Percentiles rank a stretch among this genome's conserved stretches.
Conservation (phyloP, 1,140 invertebrate species). For the Anastrepha ludens region DNA sequence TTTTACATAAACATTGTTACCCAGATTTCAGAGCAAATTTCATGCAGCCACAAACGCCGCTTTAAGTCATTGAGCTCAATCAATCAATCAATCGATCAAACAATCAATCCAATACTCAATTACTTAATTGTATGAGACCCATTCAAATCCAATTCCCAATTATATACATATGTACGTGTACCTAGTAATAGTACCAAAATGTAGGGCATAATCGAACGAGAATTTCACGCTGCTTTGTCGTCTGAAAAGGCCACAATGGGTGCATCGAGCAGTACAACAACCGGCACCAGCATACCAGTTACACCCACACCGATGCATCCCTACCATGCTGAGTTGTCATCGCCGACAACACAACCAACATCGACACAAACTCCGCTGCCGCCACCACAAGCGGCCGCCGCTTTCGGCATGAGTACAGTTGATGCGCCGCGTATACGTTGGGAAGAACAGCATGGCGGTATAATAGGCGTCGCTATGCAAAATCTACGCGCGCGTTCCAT, state of each 20-base stretch:
- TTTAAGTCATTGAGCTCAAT: slow-evolving; percentile 36
- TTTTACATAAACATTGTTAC: slow-evolving; percentile 38
- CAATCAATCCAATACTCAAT: neutral
- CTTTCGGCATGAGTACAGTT: slow-evolving; percentile 1
- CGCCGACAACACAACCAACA: slow-evolving; percentile 55
- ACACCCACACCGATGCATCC: slow-evolving; percentile 59
- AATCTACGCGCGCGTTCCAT: slow-evolving; percentile 70
- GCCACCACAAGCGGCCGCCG: neutral
- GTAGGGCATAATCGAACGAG: slow-evolving; percentile 73
- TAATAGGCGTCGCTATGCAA: slow-evolving; percentile 69
- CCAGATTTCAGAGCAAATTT: slow-evolving; percentile 29
- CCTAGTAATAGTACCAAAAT: slow-evolving; percentile 60
- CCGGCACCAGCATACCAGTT: slow-evolving; percentile 60
- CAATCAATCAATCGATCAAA: neutral
- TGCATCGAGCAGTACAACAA: slow-evolving; percentile 57
- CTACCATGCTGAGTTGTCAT: slow-evolving; percentile 37
- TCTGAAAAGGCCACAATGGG: slow-evolving; percentile 71
- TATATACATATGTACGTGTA: slow-evolving; percentile 58
- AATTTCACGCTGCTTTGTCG: slow-evolving; percentile 73
- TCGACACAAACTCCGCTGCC: slow-evolving; percentile 60
- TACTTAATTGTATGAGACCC: slow-evolving; percentile 10
- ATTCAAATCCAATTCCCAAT: slow-evolving; percentile 47
- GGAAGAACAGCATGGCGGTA: slow-evolving; percentile 70
- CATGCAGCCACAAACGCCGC: slow-evolving; percentile 22
- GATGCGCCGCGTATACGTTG: slow-evolving; percentile 61